phyloP scores from a whole-genome alignment of 2,113 vertebrate genomes.

The Tetrax tetrax region DNA sequence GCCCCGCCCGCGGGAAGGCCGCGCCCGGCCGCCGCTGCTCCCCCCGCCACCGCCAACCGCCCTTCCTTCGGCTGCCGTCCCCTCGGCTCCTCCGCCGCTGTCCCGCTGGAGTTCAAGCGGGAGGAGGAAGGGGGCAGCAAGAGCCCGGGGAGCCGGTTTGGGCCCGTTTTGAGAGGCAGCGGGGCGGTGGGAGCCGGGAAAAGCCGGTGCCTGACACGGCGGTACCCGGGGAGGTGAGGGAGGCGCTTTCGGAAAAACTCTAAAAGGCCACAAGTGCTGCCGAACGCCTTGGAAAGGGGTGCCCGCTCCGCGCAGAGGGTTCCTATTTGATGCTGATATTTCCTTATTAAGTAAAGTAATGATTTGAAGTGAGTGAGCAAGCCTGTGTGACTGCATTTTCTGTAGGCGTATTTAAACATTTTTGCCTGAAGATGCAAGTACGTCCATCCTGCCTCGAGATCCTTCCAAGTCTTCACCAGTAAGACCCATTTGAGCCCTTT shows the following conservation, averaged over 20 bases:
- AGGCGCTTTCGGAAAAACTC: rapidly evolving
- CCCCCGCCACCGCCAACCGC: rapidly evolving
- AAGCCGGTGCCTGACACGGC: no score
- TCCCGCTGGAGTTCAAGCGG: neutral
- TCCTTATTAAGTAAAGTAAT: neutral
- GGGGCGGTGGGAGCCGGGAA: rapidly evolving
- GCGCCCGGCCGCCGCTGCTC: neutral
- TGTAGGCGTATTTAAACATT: neutral
- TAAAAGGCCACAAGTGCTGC: neutral
- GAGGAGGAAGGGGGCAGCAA: neutral
- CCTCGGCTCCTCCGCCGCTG: no score
- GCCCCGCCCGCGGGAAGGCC: neutral
- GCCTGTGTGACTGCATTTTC: no score
- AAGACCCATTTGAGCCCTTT: no score
- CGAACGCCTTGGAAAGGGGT: neutral
- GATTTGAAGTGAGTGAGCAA: neutral
- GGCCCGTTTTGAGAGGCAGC: rapidly evolving
- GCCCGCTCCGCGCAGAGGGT: neutral
- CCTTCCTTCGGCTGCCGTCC: rapidly evolving
- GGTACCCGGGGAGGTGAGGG: no score
- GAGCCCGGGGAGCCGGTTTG: no score
- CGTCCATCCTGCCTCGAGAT: rapidly evolving
- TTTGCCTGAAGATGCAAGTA: neutral
- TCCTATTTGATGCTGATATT: neutral
- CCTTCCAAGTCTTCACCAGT: neutral